Evolutionary conservation across 2,797 vertebrate species (phyloP), one percentile per base, ranked within the genome.

Genomic region (Enoplosus armatus): DNA sequence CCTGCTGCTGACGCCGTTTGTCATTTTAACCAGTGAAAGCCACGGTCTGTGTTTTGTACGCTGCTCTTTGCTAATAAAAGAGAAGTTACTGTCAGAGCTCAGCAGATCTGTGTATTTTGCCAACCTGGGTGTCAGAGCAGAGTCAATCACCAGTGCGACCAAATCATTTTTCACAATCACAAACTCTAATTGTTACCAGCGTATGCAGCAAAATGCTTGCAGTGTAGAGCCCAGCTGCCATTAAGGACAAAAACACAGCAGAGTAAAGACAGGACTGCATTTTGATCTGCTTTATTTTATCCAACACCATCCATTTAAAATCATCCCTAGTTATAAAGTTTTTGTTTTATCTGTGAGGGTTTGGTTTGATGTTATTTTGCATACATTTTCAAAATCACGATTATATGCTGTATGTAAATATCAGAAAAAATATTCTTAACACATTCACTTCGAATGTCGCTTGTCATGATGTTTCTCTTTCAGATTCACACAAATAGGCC

Each of bases 401-500:
- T 20, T 50, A 31, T n/a, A 24, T 48, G 14, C n/a, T 29, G 1
- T 12, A 37, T 11, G 5, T 55, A 31, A 20, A 55, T 55, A 31
- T 8, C 7, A 35, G 31, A 3, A 35, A n/a, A 35, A 35, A 16
- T 14, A n/a, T 58, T 22, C 9, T 22, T 22, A n/a, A 29, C 22
- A 8, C 5, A 16, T 41, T 47, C 7, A 22, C n/a, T 65, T 8
- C 60, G 35, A 29, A 65, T 29, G 8, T 8, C 22, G 41, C 33
- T 20, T 66, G 15, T 12, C 74, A 41, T 9, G 16, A 62, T 20
- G 14, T 20, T 78, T 67, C 16, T 0, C 63, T 76, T 37, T 48
- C 55, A 64, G 18, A 63, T 55, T 64, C 53, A 56, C 15, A 43
- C 10, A 56, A 77, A 41, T 10, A 24, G 31, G 5, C 27, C 29